These are phyloP conservation scores for Mustela erminea DNA, from an alignment of 2,797 vertebrate species.

Conservation along the genomic window DNA sequence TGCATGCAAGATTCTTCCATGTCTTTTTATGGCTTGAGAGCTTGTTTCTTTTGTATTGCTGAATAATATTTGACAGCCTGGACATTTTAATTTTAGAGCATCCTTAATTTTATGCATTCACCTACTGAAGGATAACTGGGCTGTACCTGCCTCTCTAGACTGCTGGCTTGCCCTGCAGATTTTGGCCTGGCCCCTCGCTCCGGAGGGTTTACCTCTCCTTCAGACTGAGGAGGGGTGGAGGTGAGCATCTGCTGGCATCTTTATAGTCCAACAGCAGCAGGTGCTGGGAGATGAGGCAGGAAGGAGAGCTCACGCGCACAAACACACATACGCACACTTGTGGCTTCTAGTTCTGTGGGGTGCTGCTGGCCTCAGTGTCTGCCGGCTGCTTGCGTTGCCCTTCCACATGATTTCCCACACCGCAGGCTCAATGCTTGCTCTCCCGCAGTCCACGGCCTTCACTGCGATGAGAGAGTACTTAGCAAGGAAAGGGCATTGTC, in stretches of 20 bases:
- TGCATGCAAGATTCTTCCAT: background rate
- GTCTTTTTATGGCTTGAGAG: background rate
- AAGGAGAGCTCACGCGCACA: background rate
- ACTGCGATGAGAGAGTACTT: background rate
- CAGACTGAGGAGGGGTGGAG: background rate
- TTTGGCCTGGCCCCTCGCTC: background rate
- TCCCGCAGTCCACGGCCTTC: background rate
- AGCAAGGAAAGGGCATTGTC: background rate
- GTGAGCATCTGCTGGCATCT: background rate
- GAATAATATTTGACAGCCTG: background rate
- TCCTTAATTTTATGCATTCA: background rate
- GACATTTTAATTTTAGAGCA: background rate
- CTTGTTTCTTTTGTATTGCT: background rate
- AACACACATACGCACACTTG: background rate
- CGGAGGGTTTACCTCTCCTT: background rate
- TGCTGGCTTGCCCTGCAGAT: too few species aligned
- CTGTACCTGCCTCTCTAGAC: background rate
- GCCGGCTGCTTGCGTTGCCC: too few species aligned
- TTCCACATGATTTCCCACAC: background rate
- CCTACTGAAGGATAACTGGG: background rate
- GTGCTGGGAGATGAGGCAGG: background rate
- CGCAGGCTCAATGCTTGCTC: background rate
- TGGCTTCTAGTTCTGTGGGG: background rate
- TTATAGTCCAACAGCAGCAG: too few species aligned
- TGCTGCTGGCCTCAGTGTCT: fast-evolving